These are phyloP conservation scores for Pristionchus mayeri DNA, from an alignment of 2,888 invertebrate species.

Conservation along the genomic window DNA sequence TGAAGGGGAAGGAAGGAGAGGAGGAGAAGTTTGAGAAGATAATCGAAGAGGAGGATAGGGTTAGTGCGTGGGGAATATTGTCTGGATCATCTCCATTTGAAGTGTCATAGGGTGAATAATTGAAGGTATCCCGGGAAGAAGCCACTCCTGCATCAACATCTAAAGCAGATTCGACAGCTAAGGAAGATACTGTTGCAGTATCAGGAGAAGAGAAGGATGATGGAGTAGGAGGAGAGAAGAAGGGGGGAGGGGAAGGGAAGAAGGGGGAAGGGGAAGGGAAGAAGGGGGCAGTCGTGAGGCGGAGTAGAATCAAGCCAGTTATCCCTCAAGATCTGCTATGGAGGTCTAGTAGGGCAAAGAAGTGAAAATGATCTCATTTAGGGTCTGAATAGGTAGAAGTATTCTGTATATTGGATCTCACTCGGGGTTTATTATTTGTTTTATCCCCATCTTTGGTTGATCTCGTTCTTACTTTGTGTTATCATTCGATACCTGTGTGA, in stretches of 20 bases:
- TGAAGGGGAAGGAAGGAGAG: not conserved
- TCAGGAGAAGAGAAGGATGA: not conserved
- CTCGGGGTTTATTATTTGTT: not conserved
- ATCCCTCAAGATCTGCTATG: constrained; percentile 44
- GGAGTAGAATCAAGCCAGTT: constrained; percentile 30
- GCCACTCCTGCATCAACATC: not conserved
- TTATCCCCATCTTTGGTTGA: not conserved
- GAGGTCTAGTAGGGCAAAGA: constrained; percentile 39
- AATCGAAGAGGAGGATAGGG: too few species aligned
- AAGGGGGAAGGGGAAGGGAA: not conserved
- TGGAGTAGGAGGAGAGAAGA: not conserved
- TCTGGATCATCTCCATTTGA: too few species aligned
- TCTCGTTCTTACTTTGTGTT: constrained; percentile 39
- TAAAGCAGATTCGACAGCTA: not conserved
- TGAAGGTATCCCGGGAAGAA: not conserved
- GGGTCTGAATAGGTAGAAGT: not conserved
- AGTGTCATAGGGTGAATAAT: not conserved
- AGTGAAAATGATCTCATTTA: constrained; percentile 1
- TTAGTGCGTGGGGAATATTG: too few species aligned
- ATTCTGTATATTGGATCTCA: constrained; percentile 25
- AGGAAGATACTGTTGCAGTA: not conserved
- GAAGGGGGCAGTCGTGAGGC: not conserved
- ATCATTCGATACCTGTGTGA: constrained; percentile 2
- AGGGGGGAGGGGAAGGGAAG: not conserved
- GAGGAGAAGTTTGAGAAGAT: not conserved